Percentiles rank a stretch among this genome's conserved stretches.
These are phyloP conservation scores for Rhabdornis inornatus DNA, from an alignment of 2,113 vertebrate species.

Conservation along the genomic window DNA sequence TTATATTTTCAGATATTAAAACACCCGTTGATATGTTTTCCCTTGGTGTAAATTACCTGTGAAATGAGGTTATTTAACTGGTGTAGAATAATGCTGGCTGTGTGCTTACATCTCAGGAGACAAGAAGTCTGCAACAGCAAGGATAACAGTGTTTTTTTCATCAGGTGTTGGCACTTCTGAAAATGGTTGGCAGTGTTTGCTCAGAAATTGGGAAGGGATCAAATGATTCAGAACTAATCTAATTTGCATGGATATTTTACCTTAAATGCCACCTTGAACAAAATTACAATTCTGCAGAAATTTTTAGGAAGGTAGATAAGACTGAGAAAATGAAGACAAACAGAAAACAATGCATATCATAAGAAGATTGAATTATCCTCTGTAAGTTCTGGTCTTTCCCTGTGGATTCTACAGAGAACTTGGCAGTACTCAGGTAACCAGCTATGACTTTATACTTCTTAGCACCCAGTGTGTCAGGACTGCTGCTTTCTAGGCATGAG, in stretches of 20 bases:
- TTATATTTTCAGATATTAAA: not conserved
- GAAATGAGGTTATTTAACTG: slow-evolving; percentile 15
- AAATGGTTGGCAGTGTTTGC: slow-evolving; percentile 2
- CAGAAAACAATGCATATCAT: not conserved
- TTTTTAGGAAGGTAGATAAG: not conserved
- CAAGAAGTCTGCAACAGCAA: not conserved
- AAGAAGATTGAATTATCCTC: not conserved
- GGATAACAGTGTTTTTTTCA: not conserved
- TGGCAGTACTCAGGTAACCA: not conserved
- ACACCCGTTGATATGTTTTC: not conserved
- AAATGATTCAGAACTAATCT: slow-evolving; percentile 8
- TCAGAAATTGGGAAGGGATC: slow-evolving; percentile 12
- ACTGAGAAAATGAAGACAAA: not conserved
- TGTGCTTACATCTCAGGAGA: not conserved
- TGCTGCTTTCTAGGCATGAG: not conserved
- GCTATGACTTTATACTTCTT: not conserved
- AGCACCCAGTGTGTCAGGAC: not conserved
- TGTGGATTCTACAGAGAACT: not conserved
- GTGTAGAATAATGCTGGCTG: not conserved
- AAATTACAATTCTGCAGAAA: not conserved
- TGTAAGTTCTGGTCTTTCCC: not conserved
- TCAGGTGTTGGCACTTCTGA: not conserved
- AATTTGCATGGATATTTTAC: slow-evolving; percentile 40
- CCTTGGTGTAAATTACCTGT: not conserved
- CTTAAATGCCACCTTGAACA: slow-evolving; percentile 22